Evolutionary conservation across 1,140 invertebrate genomes (phyloP).

Genomic region (Yoshiicerus persimilis): DNA sequence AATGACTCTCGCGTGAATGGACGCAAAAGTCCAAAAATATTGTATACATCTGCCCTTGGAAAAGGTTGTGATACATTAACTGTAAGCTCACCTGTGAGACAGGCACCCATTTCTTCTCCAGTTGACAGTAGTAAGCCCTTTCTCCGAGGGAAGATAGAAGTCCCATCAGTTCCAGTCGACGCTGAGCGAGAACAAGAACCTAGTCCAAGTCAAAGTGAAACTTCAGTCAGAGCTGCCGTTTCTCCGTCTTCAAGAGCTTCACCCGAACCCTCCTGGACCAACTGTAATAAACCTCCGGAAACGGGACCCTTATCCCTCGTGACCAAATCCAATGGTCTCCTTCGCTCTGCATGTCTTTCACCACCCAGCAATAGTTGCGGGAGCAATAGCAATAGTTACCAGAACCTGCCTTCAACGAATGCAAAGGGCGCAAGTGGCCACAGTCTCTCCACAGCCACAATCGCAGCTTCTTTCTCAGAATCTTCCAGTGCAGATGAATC

Average conservation of each 20-base stretch:
- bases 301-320: background rate
- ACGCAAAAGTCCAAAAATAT: slow-evolving; percentile 28
- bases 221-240: background rate
- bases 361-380: background rate
- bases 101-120: slow-evolving; percentile 22
- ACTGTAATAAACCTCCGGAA: background rate
- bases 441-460: background rate
- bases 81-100: slow-evolving; percentile 40
- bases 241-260: background rate
- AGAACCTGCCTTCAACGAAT: background rate
- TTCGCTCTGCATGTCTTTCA: background rate
- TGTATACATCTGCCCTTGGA: slow-evolving; percentile 37
- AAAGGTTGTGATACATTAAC: slow-evolving; percentile 40
- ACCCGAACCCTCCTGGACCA: background rate
- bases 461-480: slow-evolving; percentile 25
- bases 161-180: background rate
- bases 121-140: slow-evolving; percentile 22
- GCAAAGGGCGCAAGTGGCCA: background rate
- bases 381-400: background rate
- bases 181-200: background rate
- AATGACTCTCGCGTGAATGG: slow-evolving; percentile 48
- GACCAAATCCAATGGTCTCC: background rate
- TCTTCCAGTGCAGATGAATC: slow-evolving; percentile 29
- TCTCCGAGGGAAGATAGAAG: background rate
- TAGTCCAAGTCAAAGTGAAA: background rate